Conservation (phyloP, 1,140 invertebrate species). For the Eumeta japonica region DNA sequence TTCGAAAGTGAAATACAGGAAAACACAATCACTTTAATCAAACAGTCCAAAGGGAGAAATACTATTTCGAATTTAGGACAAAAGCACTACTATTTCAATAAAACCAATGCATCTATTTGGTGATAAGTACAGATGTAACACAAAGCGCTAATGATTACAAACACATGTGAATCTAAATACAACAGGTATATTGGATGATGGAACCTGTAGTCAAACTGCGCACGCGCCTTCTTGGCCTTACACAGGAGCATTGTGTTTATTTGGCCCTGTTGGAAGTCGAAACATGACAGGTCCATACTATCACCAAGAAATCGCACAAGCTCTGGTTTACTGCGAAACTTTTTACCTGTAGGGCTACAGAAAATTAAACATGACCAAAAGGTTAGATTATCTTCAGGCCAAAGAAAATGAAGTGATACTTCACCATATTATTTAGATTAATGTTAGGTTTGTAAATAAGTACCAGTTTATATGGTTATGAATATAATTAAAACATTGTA, state of each 20-base stretch:
- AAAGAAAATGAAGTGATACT: no score
- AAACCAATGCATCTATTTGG: conserved; percentile 25
- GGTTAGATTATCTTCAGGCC: no score
- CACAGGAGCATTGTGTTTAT: conserved; percentile 64
- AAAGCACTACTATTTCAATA: no score
- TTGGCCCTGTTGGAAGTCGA: conserved; percentile 81
- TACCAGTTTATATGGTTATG: no score
- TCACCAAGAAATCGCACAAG: conserved; percentile 75
- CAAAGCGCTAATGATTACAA: conserved; percentile 41
- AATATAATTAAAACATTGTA: neutral
- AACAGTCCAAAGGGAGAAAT: no score
- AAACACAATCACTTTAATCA: no score
- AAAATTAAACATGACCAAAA: conserved; percentile 41
- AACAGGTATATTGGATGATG: conserved; percentile 13
- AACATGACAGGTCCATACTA: conserved; percentile 75
- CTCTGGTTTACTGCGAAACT: conserved; percentile 79
- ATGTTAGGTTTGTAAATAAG: no score
- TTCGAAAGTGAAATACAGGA: no score
- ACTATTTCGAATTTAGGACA: no score
- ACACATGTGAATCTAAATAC: conserved; percentile 36
- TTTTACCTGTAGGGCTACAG: conserved; percentile 74
- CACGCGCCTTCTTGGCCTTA: conserved; percentile 65
- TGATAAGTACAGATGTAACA: conserved; percentile 33
- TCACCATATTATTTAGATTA: no score
- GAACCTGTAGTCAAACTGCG: conserved; percentile 68